phyloP scores from a whole-genome alignment of 2,888 invertebrate genomes.

The Parnassius mnemosyne region DNA sequence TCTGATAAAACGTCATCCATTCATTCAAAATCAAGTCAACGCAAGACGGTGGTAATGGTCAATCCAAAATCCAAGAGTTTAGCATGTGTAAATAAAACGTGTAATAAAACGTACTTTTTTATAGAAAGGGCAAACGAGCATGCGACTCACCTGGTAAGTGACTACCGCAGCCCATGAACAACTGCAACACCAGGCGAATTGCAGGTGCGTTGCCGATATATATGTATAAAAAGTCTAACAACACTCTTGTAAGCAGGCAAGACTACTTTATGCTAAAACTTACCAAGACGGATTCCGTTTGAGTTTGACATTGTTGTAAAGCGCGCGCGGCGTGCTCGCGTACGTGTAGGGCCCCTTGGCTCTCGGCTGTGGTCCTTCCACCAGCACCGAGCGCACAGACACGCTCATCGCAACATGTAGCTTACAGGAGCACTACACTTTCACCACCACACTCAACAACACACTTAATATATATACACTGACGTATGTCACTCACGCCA shows the following conservation, averaged over 20 bases:
- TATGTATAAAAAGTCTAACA: too few relatives aligned
- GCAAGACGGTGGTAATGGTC: too few relatives aligned
- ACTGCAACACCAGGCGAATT: too few relatives aligned
- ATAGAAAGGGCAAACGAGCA: too few relatives aligned
- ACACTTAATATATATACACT: not conserved
- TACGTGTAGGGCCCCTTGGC: constrained; percentile 77
- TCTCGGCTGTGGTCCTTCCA: constrained; percentile 62
- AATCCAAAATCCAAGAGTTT: too few relatives aligned
- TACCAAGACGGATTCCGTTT: constrained; percentile 67
- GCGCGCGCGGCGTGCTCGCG: constrained; percentile 81
- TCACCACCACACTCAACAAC: constrained; percentile 28
- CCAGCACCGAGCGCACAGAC: constrained; percentile 64
- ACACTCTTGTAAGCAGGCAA: not conserved
- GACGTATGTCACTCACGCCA: constrained; percentile 15
- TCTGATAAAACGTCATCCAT: too few relatives aligned
- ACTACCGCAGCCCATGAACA: too few relatives aligned
- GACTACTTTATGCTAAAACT: constrained; percentile 33
- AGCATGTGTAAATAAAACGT: too few relatives aligned
- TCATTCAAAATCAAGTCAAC: too few relatives aligned
- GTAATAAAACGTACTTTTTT: too few relatives aligned
- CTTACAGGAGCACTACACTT: constrained; percentile 12
- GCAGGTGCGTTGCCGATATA: too few relatives aligned
- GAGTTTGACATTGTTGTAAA: constrained; percentile 81
- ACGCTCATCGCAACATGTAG: constrained; percentile 52
- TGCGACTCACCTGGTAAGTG: too few relatives aligned